These are phyloP conservation scores for Hymenochirus boettgeri DNA, from an alignment of 2,113 vertebrate species.

Conservation along the genomic window DNA sequence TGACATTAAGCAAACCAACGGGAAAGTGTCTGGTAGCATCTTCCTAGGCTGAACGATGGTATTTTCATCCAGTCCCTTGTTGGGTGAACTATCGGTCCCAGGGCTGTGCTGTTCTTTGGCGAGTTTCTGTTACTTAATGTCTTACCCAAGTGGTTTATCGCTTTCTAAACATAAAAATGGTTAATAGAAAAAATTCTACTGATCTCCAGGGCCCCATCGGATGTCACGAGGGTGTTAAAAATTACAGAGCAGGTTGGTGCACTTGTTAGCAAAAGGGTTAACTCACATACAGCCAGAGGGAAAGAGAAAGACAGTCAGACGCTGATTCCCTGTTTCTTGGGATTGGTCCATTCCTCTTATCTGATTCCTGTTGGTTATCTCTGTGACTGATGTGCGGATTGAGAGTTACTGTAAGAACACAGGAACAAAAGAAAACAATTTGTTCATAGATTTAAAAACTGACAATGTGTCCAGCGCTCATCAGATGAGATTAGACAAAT, in stretches of 20 bases:
- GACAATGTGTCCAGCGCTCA: constrained; percentile 5
- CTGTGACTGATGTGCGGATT: background rate
- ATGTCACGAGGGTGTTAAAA: too few relatives aligned
- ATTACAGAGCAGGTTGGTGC: background rate
- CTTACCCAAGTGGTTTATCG: background rate
- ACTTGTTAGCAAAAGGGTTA: background rate
- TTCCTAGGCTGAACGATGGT: too few relatives aligned
- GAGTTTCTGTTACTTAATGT: background rate
- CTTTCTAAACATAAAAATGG: too few relatives aligned
- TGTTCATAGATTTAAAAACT: background rate
- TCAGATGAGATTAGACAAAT: constrained; percentile 26
- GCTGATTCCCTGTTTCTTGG: background rate
- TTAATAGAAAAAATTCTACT: background rate
- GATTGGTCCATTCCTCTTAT: constrained; percentile 4
- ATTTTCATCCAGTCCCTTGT: background rate
- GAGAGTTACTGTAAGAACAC: constrained; percentile 29
- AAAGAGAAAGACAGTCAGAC: background rate
- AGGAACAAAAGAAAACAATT: constrained; percentile 13
- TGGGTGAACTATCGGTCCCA: background rate
- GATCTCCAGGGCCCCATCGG: background rate
- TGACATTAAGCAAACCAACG: too few relatives aligned
- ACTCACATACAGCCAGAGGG: background rate
- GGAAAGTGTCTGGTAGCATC: too few relatives aligned
- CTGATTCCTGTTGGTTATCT: constrained; percentile 4
- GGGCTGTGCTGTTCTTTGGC: too few relatives aligned